Base-by-base conservation (phyloP, 1,140 invertebrate genomes). In the Neodiprion fabricii region DNA sequence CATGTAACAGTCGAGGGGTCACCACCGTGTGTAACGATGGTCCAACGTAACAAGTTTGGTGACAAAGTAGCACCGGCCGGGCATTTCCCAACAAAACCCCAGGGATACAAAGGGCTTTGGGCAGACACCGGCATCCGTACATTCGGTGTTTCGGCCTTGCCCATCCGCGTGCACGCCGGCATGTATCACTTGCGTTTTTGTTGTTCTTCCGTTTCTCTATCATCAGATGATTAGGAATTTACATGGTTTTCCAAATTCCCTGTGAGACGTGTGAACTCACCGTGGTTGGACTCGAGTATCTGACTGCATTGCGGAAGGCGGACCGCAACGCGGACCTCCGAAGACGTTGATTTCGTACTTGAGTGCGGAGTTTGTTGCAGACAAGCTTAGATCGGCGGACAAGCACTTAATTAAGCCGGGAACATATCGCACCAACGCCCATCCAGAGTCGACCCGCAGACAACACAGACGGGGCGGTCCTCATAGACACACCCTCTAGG, bases 391-490 rank as follows among this genome's bases (percentile, higher is more conserved):
- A 69, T 47, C 67, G 21, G 7, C 12, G 67, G 67, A 84, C 83
- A 80, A 85, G 82, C 80, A 82, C 84, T 87, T 85, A 86, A 87
- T 87, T 87, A 87, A 86, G 82, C 79, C 81, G 83, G 86, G 85
- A 87, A 85, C 82, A 82, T 86, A 83, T 84, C 82, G 81, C 79
- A 49, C 75, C 82, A 82, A 83, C 84, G 81, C 82, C 79, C 80
- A 79, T 81, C 82, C n/a, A 61, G 53, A 61, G 53, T 61, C 53
- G 53, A 61, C 28, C 53, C 53, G 53, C n/a, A 61, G 53, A 61
- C 53, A 61, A 61, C 53, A 61, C 53, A 61, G 53, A 17, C 53
- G 53, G 53, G 53, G 53, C 53, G 53, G 53, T 61, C 53, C n/a
- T 61, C 53, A 61, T 17, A 61, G 53, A 61, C 53, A 61, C 53